Conservation (phyloP, 1,140 invertebrate genomes). For the Achroia grisella region DNA sequence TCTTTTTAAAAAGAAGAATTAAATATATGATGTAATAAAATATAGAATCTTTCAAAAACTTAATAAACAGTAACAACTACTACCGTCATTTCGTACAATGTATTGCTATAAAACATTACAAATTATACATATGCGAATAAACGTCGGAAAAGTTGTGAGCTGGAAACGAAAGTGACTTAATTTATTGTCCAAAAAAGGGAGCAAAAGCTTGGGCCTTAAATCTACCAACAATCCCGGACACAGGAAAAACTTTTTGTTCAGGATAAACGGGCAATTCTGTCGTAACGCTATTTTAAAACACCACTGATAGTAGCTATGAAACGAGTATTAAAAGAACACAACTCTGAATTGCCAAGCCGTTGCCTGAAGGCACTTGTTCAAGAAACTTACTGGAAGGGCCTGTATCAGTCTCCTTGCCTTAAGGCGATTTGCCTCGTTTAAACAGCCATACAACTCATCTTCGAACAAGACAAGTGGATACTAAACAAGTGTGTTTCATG, state of each 20-base stretch:
- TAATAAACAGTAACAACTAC: too few species aligned
- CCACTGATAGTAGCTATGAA: conserved; percentile 1
- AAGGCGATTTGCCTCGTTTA: conserved; percentile 1
- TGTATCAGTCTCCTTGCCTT: conserved; percentile 4
- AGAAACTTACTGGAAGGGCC: conserved; percentile 2
- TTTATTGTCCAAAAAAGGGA: conserved; percentile 3
- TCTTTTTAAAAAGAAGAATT: too few species aligned
- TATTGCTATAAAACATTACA: too few species aligned
- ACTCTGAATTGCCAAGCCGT: background rate
- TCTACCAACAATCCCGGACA: background rate
- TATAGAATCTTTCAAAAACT: too few species aligned
- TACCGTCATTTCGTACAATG: too few species aligned
- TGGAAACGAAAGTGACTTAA: conserved; percentile 2
- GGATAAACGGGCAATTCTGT: background rate
- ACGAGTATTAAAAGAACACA: conserved; percentile 7
- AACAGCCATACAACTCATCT: background rate
- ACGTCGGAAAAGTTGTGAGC: background rate
- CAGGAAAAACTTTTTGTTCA: background rate
- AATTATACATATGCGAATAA: too few species aligned
- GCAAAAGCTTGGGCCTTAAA: background rate
- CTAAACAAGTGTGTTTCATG: background rate
- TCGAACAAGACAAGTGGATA: too few species aligned
- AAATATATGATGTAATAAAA: too few species aligned
- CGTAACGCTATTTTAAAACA: conserved; percentile 2
- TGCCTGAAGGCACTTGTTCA: background rate